phyloP scores from a whole-genome alignment of 2,888 invertebrate species.

The Bombylius discolor region DNA sequence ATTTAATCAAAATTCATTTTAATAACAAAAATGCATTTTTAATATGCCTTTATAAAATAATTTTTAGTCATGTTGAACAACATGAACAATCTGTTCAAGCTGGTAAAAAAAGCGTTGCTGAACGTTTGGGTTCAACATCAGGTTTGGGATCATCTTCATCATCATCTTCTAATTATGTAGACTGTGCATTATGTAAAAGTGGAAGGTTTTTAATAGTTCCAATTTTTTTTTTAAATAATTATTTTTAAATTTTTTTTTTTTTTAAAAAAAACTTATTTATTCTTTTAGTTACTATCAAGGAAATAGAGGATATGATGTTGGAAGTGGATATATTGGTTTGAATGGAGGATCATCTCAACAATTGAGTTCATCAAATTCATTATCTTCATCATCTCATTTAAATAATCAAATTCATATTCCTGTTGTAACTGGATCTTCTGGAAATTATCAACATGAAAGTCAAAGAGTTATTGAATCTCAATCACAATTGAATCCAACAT shows the following conservation, averaged over 20 bases:
- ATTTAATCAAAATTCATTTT: too few relatives aligned
- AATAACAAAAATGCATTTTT: too few relatives aligned
- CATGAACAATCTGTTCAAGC: slow-evolving; percentile 30
- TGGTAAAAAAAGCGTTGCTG: slow-evolving; percentile 23
- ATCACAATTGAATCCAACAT: slow-evolving; percentile 1
- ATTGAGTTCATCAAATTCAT: slow-evolving; percentile 2
- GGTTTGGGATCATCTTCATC: slow-evolving; percentile 17
- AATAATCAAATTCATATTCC: too few relatives aligned
- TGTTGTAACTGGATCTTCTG: too few relatives aligned
- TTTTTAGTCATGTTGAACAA: slow-evolving; percentile 26
- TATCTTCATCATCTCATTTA: not conserved
- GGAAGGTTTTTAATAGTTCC: not conserved
- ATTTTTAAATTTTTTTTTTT: not conserved
- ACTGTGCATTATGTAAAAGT: slow-evolving; percentile 4
- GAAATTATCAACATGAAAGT: not conserved
- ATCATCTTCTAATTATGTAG: slow-evolving; percentile 11
- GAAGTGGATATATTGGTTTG: slow-evolving; percentile 13
- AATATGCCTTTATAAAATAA: too few relatives aligned
- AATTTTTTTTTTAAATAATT: not conserved
- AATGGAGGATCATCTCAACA: not conserved
- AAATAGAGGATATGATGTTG: slow-evolving; percentile 3
- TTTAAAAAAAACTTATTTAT: not conserved
- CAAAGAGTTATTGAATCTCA: not conserved
- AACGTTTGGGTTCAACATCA: slow-evolving; percentile 15
- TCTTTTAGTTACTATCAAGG: too few relatives aligned